phyloP scores from a whole-genome alignment of 1,140 invertebrate genomes.

The Capitella teleta region DNA sequence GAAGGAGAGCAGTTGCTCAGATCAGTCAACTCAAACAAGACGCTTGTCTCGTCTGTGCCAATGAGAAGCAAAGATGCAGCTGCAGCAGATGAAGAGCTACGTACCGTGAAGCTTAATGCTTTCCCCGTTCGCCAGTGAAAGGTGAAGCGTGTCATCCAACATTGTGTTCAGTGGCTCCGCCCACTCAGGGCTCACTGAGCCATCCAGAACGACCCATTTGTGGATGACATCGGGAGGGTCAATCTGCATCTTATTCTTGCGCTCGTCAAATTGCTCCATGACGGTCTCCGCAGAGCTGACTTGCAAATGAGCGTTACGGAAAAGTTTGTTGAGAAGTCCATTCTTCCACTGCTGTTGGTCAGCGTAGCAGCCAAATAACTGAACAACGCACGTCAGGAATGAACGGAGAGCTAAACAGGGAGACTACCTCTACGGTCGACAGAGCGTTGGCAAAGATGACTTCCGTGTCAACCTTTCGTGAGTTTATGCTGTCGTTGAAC shows the following conservation, averaged over 20 bases:
- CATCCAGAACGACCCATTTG: constrained; percentile 36
- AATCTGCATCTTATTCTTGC: neutral
- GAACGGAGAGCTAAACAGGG: too few relatives aligned
- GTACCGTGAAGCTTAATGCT: constrained; percentile 17
- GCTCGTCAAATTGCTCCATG: neutral
- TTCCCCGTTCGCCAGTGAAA: constrained; percentile 28
- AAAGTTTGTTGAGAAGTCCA: constrained; percentile 28
- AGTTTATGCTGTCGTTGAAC: too few relatives aligned
- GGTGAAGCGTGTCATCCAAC: constrained; percentile 21
- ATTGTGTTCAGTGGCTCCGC: constrained; percentile 31
- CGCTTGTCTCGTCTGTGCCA: constrained; percentile 23
- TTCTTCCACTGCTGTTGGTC: too few relatives aligned
- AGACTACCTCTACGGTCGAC: too few relatives aligned
- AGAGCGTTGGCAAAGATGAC: too few relatives aligned
- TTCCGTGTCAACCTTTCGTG: too few relatives aligned
- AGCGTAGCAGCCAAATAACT: constrained; percentile 36
- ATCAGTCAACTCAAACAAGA: constrained; percentile 33
- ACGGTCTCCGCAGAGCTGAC: neutral
- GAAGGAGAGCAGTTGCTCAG: constrained; percentile 28
- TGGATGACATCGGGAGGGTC: constrained; percentile 12
- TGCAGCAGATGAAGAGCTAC: neutral
- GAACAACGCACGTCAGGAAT: too few relatives aligned
- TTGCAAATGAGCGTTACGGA: constrained; percentile 14
- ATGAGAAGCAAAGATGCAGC: neutral
- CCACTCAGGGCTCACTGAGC: constrained; percentile 28